A percentile compares a stretch with the other conserved stretches of the same genome.
These are phyloP conservation scores for Bambusicola thoracicus DNA, from an alignment of 2,113 vertebrate species.

Conservation along the genomic window DNA sequence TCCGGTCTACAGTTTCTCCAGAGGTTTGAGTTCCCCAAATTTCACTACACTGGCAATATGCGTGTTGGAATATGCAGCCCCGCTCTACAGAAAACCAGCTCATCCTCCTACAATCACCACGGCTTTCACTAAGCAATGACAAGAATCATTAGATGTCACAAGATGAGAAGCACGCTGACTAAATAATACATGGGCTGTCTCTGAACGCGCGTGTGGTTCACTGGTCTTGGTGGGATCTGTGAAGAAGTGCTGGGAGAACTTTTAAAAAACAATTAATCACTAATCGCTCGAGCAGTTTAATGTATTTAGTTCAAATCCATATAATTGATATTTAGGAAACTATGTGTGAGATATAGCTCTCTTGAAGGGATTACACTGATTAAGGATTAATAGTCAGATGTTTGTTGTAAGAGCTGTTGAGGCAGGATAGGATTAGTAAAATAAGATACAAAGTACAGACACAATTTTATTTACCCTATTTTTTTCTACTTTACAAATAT, in stretches of 20 bases:
- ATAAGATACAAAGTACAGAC: slow-evolving; percentile 67
- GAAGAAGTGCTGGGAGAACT: not conserved
- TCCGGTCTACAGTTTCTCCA: not conserved
- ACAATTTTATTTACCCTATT: slow-evolving; percentile 44
- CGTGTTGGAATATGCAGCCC: not conserved
- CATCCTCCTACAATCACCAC: not conserved
- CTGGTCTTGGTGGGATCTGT: slow-evolving; percentile 5
- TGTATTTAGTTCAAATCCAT: slow-evolving; percentile 72
- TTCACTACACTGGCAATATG: not conserved
- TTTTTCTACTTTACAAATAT: slow-evolving; percentile 46
- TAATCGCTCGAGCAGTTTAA: slow-evolving; percentile 42
- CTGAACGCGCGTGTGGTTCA: not conserved
- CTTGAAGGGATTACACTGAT: slow-evolving; percentile 76
- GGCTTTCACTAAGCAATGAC: not conserved
- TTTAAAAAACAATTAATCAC: slow-evolving; percentile 42
- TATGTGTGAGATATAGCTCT: slow-evolving; percentile 60
- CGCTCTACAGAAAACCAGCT: not conserved
- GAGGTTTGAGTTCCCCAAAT: not conserved
- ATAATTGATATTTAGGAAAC: slow-evolving; percentile 77
- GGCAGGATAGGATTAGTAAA: slow-evolving; percentile 65
- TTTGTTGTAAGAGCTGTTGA: slow-evolving; percentile 69
- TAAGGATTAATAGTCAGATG: slow-evolving; percentile 77
- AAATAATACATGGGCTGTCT: not conserved
- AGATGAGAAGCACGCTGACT: not conserved
- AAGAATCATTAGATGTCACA: not conserved